Conservation (phyloP, 2,888 invertebrate species). For the Ophion ellenae region DNA sequence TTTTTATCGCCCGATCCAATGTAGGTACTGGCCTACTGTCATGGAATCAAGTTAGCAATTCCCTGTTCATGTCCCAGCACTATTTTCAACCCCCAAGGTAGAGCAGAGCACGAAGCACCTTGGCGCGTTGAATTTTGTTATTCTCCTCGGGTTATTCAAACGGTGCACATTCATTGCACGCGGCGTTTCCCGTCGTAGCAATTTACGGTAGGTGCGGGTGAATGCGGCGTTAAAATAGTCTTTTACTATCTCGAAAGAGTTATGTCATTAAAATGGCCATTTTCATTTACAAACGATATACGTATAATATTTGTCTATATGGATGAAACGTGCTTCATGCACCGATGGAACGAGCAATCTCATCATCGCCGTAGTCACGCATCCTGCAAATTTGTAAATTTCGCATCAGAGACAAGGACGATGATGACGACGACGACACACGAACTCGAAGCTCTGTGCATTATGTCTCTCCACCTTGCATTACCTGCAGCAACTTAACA, state of each 20-base stretch:
- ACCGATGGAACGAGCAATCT: slow-evolving; percentile 5
- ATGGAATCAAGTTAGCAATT: neutral
- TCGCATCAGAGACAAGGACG: slow-evolving; percentile 29
- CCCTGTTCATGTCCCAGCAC: neutral
- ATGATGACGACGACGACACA: slow-evolving; percentile 29
- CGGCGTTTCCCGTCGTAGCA: neutral
- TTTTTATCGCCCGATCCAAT: neutral
- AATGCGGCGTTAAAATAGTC: neutral
- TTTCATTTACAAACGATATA: neutral
- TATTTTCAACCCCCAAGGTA: neutral
- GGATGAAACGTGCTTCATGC: slow-evolving; percentile 8
- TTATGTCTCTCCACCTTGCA: slow-evolving; percentile 32
- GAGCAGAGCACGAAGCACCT: neutral
- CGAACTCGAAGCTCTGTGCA: slow-evolving; percentile 21
- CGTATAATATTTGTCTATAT: neutral
- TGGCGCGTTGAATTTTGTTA: neutral
- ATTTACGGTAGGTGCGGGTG: neutral
- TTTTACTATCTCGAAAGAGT: neutral
- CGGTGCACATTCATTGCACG: neutral
- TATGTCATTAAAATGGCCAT: neutral
- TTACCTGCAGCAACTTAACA: slow-evolving; percentile 55
- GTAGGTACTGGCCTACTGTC: neutral
- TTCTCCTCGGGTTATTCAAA: neutral
- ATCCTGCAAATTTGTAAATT: slow-evolving; percentile 53
- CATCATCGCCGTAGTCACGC: slow-evolving; percentile 17